These are phyloP conservation scores for Bungarus multicinctus DNA, from an alignment of 2,113 vertebrate genomes.

Conservation along the genomic window DNA sequence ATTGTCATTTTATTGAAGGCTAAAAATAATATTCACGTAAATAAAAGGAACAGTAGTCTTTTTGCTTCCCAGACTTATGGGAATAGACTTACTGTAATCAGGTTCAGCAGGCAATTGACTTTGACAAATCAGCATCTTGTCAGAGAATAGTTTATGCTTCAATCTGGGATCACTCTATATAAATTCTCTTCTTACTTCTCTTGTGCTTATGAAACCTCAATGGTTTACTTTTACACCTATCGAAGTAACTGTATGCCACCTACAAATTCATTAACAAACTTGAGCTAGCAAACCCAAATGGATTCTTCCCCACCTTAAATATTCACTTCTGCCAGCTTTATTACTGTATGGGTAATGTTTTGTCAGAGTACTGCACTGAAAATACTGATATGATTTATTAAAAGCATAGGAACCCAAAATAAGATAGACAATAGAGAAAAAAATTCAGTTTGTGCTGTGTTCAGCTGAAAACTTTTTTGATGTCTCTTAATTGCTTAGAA, in stretches of 20 bases:
- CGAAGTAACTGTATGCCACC: neutral
- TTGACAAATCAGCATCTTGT: neutral
- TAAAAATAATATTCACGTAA: slow-evolving; percentile 20
- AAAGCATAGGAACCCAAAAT: slow-evolving; percentile 4
- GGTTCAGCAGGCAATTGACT: neutral
- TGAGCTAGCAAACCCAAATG: neutral
- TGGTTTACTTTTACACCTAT: neutral
- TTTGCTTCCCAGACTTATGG: neutral
- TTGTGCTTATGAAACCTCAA: neutral
- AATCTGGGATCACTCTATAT: neutral
- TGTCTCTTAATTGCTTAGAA: neutral
- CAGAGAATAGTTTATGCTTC: neutral
- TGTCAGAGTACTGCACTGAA: neutral
- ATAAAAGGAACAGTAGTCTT: neutral
- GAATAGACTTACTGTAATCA: neutral
- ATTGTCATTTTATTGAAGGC: neutral
- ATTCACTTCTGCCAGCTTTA: neutral
- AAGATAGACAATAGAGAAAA: neutral
- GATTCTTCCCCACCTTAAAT: neutral
- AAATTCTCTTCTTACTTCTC: neutral
- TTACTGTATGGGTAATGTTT: neutral
- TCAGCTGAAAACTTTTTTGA: neutral
- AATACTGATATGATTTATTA: slow-evolving; percentile 20
- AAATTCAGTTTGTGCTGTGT: neutral
- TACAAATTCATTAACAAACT: neutral